Evolutionary conservation across 1,140 invertebrate genomes (phyloP), one percentile per base, ranked within the genome.

Genomic region (Bombus sibiricus): DNA sequence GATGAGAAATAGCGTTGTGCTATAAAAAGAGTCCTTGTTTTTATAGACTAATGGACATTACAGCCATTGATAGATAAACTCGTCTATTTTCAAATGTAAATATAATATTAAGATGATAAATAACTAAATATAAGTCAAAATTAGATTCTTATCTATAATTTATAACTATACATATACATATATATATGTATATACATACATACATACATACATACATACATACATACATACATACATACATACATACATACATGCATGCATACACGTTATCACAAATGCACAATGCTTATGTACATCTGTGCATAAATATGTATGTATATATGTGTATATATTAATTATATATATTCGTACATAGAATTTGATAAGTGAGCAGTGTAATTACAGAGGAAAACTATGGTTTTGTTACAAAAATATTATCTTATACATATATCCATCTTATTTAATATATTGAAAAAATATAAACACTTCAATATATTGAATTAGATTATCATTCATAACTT

Each of bases 31-130:
- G 47, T 88, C 71, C 82, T 69, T 85, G 59, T 83, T 83, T 83
- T 73, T 53, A 87, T 86, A 86, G 86, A 87, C 78, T 90, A 86
- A 84, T 57, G 57, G 43, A 34, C 69, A 62, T 78, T 73, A 62
- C 82, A 83, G 77, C 66, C 80, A 85, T 83, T 62, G 81, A 75
- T 75, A 86, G 66, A 90, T 74, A 89, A 86, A 86, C 88, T 84
- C 73, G 59, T 92, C 89, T 92, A 90, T 88, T 91, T 89, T 91
- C 62, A 91, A 91, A 68, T 92, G 91, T 92, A 92, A 79, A 92
- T 92, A 92, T 88, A 87, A 84, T 77, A 53, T 86, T 92, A 92
- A 91, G 84, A 68, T 85, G 57, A 78, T 84, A 91, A 92, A 78
- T 85, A 69, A 62, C 81, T 86, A 91, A 83, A 74, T 41, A 9